phyloP scores from a whole-genome alignment of 2,797 vertebrate genomes.

The Channallabes apus region DNA sequence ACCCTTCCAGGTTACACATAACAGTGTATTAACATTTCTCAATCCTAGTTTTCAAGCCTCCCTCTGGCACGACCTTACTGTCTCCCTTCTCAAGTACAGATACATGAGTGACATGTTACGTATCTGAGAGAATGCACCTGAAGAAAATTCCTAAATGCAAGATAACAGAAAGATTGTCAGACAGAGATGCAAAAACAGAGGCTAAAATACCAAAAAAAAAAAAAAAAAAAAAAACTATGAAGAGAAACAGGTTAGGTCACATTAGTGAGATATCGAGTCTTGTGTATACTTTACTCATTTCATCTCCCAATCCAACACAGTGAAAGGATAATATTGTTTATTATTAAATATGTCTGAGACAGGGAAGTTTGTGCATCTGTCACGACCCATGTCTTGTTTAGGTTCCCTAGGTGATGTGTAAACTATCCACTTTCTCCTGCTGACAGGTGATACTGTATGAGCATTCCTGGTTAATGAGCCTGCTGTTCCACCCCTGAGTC shows the following conservation, averaged over 20 bases:
- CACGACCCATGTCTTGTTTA: conserved; percentile 23
- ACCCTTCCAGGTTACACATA: background rate
- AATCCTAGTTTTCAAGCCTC: background rate
- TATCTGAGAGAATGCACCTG: background rate
- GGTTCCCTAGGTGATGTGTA: conserved; percentile 15
- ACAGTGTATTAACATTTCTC: background rate
- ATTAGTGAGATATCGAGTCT: background rate
- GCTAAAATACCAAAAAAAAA: background rate
- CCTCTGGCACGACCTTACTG: background rate
- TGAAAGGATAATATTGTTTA: background rate
- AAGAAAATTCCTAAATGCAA: background rate
- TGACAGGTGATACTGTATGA: conserved; percentile 34
- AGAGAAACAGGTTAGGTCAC: background rate
- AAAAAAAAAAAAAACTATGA: background rate
- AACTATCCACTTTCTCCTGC: conserved; percentile 35
- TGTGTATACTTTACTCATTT: background rate
- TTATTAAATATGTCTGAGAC: background rate
- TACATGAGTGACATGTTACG: background rate
- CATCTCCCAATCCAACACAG: background rate
- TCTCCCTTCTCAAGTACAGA: too few relatives aligned
- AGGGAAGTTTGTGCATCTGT: conserved; percentile 1
- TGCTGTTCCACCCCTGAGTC: conserved; percentile 12
- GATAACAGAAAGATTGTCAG: background rate
- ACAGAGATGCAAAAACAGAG: background rate
- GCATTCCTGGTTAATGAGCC: conserved; percentile 46